Percentiles rank a stretch among this genome's conserved stretches.
Conservation (phyloP, 2,888 invertebrate species). For the Brenthis daphne region DNA sequence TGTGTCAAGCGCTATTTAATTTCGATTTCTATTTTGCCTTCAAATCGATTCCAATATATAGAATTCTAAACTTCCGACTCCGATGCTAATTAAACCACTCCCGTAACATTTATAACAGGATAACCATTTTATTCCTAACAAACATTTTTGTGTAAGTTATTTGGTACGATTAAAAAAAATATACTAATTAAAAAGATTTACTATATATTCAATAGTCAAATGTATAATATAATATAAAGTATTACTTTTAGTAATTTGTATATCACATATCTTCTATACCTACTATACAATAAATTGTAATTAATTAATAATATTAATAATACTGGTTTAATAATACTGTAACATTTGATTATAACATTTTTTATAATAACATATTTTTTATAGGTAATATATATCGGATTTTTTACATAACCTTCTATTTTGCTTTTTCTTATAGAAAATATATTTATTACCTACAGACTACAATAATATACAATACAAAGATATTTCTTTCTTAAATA, state of each 20-base stretch:
- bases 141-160: too few species aligned
- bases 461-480: background rate
- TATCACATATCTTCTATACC: background rate
- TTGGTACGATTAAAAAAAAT: too few species aligned
- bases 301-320: conserved; percentile 11
- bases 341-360: background rate
- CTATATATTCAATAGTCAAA: too few species aligned
- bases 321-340: conserved; percentile 13
- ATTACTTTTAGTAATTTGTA: background rate
- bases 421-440: conserved; percentile 28
- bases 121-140: too few species aligned
- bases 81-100: too few species aligned
- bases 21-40: too few species aligned
- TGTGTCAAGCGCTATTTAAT: too few species aligned
- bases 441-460: background rate
- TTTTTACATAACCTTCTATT: conserved; percentile 18
- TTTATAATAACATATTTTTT: background rate
- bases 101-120: too few species aligned
- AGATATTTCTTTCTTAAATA: background rate
- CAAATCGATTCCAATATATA: too few species aligned
- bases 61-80: too few species aligned
- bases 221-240: too few species aligned
- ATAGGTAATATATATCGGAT: background rate
- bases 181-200: too few species aligned
- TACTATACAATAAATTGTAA: background rate